Percentiles rank a stretch among this genome's conserved stretches.
Evolutionary conservation across 1,140 invertebrate species (phyloP).

Genomic region (Pseudomyrmex dendroicus): DNA sequence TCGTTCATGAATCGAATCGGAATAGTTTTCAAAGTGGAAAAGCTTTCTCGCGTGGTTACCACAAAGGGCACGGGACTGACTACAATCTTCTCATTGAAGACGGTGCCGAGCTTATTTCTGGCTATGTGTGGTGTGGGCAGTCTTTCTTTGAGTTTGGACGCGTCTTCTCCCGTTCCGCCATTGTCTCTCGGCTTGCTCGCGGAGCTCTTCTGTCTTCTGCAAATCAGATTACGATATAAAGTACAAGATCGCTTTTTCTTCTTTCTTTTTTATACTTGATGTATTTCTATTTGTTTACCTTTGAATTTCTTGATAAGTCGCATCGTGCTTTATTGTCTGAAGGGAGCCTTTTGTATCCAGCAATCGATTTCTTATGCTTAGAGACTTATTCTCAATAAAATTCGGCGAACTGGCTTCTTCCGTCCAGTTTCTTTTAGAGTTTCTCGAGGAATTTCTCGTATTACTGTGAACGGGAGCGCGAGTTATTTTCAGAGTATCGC

Average conservation of each 20-base stretch:
- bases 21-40: constrained; percentile 80
- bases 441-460: constrained; percentile 70
- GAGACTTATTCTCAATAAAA: constrained; percentile 57
- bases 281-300: constrained; percentile 41
- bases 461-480: constrained; percentile 71
- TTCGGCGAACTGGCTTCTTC: constrained; percentile 60
- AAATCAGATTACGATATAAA: constrained; percentile 31
- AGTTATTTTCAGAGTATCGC: constrained; percentile 75
- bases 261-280: neutral
- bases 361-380: constrained; percentile 36
- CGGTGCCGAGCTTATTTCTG: constrained; percentile 79
- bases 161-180: constrained; percentile 1
- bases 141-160: constrained; percentile 33
- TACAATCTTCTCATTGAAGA: constrained; percentile 83
- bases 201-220: constrained; percentile 53
- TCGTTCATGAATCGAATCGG: constrained; percentile 79
- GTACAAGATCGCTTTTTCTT: neutral
- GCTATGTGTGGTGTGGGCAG: constrained; percentile 59
- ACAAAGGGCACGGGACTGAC: constrained; percentile 83
- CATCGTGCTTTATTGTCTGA: constrained; percentile 35
- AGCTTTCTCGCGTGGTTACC: constrained; percentile 81
- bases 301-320: constrained; percentile 28
- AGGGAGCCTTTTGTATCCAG: constrained; percentile 28
- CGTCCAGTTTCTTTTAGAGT: constrained; percentile 53
- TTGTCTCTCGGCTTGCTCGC: constrained; percentile 33